Evolutionary conservation across 92 coral and sea anemone species (phyloP), one percentile per base, ranked within the genome.

Genomic region (Parazoanthus darwini): DNA sequence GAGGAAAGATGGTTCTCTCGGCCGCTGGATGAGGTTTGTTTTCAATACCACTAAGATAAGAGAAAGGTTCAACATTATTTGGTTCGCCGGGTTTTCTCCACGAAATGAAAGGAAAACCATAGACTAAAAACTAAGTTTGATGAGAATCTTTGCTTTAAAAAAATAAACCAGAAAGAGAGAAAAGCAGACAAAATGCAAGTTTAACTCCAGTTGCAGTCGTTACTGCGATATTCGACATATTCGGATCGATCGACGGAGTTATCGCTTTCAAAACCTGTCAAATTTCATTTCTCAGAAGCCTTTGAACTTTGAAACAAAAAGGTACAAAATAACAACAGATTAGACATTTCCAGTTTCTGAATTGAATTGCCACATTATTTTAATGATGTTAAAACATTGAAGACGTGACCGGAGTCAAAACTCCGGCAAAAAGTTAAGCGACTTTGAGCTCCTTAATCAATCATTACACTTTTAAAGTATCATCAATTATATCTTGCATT

Each of bases 1-100:
- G 95, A 94, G 42, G 91, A 90, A 18, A 89, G 83, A 89, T 95
- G 98, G 98, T 95, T 88, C 77, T 63, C 93, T 16, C 78, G 85
- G 38, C 94, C 93, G 9, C 77, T 95, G 73, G 79, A 88, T 2
- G 88, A 95, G 96, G 98, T 95, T 73, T 65, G 91, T 72, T 35
- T 14, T 36, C 48, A 44, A 37, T 18, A 5, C 14, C 33, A 16
- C 8, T 44, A 67, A 4, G 25, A 20, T 11, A 75, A 38, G 7
- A 63, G 70, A 63, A 20, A 3, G 7, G n/a, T 20, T 23, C 70
- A 2, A 20, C 2, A 63, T 3, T 63, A 2, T 16, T 23, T 63
- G 15, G 70, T 23, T 63, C 59, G 59, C 18, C 9, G 59, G 59
- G 16, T 54, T 54, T 54, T 20, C 25, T 63, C n/a, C 70, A 63